These are phyloP conservation scores for Agelastica alni DNA, from an alignment of 2,888 invertebrate genomes.

Conservation along the genomic window DNA sequence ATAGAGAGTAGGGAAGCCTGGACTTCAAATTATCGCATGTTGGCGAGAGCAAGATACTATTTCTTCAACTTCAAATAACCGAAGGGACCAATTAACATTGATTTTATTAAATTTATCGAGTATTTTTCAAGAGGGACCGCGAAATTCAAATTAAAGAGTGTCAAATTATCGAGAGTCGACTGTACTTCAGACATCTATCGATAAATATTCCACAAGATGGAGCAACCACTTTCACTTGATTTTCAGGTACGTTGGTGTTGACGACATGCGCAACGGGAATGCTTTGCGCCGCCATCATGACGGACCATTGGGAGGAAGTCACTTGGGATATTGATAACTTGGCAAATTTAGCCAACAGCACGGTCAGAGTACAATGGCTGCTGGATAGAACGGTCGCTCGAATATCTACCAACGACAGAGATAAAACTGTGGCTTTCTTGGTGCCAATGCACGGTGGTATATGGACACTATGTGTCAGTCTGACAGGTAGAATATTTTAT, in stretches of 20 bases:
- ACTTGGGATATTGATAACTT: constrained; percentile 73
- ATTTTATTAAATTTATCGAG: no score
- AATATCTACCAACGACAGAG: constrained; percentile 53
- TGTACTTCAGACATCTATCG: no score
- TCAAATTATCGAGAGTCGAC: no score
- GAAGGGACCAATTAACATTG: no score
- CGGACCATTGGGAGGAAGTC: constrained; percentile 89
- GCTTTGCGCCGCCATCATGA: constrained; percentile 85
- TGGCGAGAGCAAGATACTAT: no score
- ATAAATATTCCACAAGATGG: no score
- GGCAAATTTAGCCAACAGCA: constrained; percentile 63
- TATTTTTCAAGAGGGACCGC: no score
- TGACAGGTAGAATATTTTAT: constrained; percentile 67
- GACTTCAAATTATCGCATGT: no score
- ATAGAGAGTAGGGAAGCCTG: no score
- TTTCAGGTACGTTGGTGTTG: constrained; percentile 62
- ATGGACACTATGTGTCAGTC: constrained; percentile 84
- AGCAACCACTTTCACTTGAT: no score
- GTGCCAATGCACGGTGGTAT: constrained; percentile 91
- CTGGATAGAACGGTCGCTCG: constrained; percentile 76
- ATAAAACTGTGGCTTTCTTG: constrained; percentile 64
- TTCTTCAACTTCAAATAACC: no score
- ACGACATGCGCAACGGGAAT: constrained; percentile 79
- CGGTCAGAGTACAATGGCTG: constrained; percentile 68
- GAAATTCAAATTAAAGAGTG: no score